Evolutionary conservation across 2,888 invertebrate genomes (phyloP).

Genomic region (Papilio elwesi): DNA sequence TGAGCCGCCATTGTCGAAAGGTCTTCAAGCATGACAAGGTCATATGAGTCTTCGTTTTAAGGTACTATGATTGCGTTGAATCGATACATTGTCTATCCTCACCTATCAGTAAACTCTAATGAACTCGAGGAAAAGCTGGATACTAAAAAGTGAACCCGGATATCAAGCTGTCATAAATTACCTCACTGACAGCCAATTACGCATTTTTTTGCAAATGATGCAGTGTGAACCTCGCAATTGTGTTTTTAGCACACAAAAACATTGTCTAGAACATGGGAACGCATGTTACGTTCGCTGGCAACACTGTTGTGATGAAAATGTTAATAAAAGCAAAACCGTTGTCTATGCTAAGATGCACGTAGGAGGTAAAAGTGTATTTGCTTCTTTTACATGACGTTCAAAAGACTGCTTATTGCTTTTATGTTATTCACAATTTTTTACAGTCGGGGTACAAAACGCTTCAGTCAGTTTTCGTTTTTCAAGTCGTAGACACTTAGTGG

Average conservation of each 20-base stretch:
- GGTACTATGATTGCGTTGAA: no score
- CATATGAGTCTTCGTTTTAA: no score
- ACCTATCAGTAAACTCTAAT: background rate
- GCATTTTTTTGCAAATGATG: conserved; percentile 2
- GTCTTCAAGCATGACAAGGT: no score
- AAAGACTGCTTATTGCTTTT: no score
- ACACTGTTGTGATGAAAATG: conserved; percentile 21
- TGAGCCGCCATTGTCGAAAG: no score
- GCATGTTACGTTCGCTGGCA: background rate
- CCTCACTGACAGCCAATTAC: conserved; percentile 12
- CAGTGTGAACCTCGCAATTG: background rate
- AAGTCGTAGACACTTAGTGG: no score
- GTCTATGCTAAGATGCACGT: background rate
- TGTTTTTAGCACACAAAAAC: conserved; percentile 22
- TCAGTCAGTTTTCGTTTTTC: no score
- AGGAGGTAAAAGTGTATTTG: conserved; percentile 10
- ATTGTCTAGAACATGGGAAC: conserved; percentile 15
- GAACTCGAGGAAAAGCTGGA: background rate
- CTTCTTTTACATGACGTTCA: no score
- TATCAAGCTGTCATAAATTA: conserved; percentile 6
- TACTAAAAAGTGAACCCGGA: conserved; percentile 15
- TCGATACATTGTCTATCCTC: background rate
- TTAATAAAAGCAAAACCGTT: conserved; percentile 22
- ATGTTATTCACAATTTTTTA: no score
- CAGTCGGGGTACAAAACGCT: no score